Base-by-base conservation (phyloP, 2,888 invertebrate species). In the Metalampra italica region DNA sequence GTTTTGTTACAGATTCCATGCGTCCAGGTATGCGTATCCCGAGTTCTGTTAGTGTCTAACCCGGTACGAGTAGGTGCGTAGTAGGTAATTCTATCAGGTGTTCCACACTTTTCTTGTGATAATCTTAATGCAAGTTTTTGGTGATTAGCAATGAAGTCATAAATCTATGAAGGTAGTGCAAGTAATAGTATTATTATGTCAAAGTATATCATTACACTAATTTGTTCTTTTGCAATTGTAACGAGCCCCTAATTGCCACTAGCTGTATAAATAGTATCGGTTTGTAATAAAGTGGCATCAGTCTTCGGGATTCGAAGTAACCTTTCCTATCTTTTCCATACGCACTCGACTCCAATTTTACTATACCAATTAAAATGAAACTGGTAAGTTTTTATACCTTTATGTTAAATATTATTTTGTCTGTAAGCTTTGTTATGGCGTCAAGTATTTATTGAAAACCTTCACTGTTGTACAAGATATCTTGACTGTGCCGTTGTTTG, bases 341-440 rank as follows among this genome's bases (percentile, higher is more conserved):
- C 22, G 5, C 5, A n/a, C 5, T 22, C 22, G 22, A n/a, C 32
- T 22, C 44, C 11, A 44, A 11, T 12, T 29, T 22, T 15, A 7
- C 36, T 14, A 30, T 7, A 49, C 4, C 11, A n/a, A n/a, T 29
- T 43, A 65, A 62, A 50, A 75, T 75, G 75, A 73, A 73, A 66
- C 53, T 65, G 62, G 71, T 72, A 54, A 66, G 68, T 54, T 39
- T 36, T 45, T 45, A 8, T 30, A 8, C 8, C 7, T 30, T 30
- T 30, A 7, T 30, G 8, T 30, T 29, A n/a, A 41, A 30, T 47
- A 29, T 43, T 22, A 12, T 40, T 14, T 43, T 45, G 11, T 22
- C 22, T 14, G 11, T 38, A 2, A 32, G 46, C 11, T 9, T 46
- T 22, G 34, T 38, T 32, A 8, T 4, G 11, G 22, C 22, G 2